Evolutionary conservation across 2,113 vertebrate species (phyloP).

Genomic region (Nothoprocta pentlandii): DNA sequence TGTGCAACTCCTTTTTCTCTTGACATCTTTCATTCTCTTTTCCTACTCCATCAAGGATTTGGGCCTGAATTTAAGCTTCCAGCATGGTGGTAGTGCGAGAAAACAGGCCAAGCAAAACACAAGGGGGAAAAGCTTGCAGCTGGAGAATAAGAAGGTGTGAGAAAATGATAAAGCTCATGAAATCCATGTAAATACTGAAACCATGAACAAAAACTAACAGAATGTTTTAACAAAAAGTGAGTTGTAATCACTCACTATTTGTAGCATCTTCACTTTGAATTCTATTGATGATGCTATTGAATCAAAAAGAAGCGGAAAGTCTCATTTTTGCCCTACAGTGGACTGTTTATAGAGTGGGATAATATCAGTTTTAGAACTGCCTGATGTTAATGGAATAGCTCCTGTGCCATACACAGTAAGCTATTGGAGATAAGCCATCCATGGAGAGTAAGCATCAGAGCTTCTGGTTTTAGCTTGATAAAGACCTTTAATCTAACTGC

Average conservation of each 20-base stretch:
- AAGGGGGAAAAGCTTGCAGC: not conserved
- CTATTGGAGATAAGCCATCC: not conserved
- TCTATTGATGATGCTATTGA: not conserved
- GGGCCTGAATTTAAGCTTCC: not conserved
- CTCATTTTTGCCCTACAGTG: not conserved
- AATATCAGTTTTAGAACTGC: not conserved
- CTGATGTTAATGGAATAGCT: not conserved
- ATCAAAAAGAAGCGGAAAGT: not conserved
- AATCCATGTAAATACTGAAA: not conserved
- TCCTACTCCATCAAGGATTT: not conserved
- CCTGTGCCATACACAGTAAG: not conserved
- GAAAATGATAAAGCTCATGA: constrained; percentile 2
- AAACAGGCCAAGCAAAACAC: not conserved
- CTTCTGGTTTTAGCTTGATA: not conserved
- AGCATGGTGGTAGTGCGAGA: not conserved
- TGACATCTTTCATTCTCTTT: not conserved
- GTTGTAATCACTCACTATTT: not conserved
- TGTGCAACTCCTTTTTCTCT: not conserved
- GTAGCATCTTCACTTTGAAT: not conserved
- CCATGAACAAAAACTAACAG: constrained; percentile 7
- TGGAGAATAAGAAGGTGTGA: not conserved
- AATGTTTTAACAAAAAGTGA: not conserved
- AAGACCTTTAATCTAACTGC: not conserved
- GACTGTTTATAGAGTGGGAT: not conserved
- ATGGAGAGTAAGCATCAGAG: not conserved